These are phyloP conservation scores for Mormyrops boulengeri DNA, from an alignment of 2,797 vertebrate genomes.

Conservation along the genomic window DNA sequence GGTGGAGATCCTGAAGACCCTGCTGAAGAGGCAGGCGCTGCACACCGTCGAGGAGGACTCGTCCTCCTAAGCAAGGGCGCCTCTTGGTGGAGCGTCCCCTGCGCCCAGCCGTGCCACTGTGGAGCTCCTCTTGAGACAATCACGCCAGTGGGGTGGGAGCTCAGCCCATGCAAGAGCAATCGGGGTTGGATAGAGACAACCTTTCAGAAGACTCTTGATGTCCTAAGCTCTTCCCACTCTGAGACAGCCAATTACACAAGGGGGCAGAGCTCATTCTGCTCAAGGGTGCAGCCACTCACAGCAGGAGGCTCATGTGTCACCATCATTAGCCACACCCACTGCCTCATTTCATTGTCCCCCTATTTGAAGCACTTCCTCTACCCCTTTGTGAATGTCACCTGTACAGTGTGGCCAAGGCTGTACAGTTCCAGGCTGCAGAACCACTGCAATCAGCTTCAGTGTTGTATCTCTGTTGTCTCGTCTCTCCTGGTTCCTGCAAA, in stretches of 20 bases:
- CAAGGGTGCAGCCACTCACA: not conserved
- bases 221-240: not conserved
- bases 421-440: not conserved
- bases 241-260: not conserved
- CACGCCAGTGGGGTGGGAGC: not conserved
- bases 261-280: not conserved
- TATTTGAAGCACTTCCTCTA: not conserved
- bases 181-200: not conserved
- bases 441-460: conserved; percentile 19
- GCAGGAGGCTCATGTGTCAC: not conserved
- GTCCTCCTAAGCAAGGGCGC: conserved; percentile 18
- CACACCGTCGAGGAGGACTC: conserved; percentile 64
- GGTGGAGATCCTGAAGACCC: conserved; percentile 59
- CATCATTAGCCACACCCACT: not conserved
- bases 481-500: conserved; percentile 1
- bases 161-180: not conserved
- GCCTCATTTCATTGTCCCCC: not conserved
- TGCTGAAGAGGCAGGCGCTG: conserved; percentile 60
- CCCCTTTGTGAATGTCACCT: not conserved
- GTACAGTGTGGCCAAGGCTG: not conserved
- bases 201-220: conserved; percentile 16
- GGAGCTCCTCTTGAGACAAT: not conserved
- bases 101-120: not conserved
- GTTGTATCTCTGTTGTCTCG: conserved; percentile 22
- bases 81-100: not conserved